These are phyloP conservation scores for Melanerpes formicivorus DNA, from an alignment of 2,113 vertebrate genomes.

Conservation along the genomic window DNA sequence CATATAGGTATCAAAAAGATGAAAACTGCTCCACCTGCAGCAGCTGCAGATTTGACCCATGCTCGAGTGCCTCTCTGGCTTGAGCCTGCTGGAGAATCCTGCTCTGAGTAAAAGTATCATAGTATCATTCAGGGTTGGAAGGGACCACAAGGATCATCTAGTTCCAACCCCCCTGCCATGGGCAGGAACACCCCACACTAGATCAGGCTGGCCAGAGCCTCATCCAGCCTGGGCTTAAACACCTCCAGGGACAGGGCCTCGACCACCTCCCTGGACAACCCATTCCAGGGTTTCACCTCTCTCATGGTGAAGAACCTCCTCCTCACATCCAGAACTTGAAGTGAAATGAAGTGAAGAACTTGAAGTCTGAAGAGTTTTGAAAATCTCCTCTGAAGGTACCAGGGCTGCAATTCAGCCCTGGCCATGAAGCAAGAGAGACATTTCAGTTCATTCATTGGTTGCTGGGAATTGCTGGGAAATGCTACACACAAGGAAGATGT, in stretches of 20 bases:
- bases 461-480: not conserved
- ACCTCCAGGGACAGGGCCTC: too few species aligned
- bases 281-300: too few species aligned
- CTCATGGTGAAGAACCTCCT: too few species aligned
- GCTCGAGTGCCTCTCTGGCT: not conserved
- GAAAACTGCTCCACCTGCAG: not conserved
- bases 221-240: too few species aligned
- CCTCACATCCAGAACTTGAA: too few species aligned
- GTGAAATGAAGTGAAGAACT: not conserved
- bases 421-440: not conserved
- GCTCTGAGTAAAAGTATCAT: not conserved
- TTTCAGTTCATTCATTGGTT: not conserved
- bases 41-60: not conserved
- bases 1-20: not conserved
- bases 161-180: too few species aligned
- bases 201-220: too few species aligned
- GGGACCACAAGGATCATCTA: too few species aligned
- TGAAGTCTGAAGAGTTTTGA: not conserved
- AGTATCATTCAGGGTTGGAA: too few species aligned
- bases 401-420: not conserved
- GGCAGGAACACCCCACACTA: too few species aligned
- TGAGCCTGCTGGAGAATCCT: not conserved
- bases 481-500: not conserved
- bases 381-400: not conserved
- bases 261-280: too few species aligned